Evolutionary conservation across 2,797 vertebrate species (phyloP).

Genomic region (Limnodromus scolopaceus): DNA sequence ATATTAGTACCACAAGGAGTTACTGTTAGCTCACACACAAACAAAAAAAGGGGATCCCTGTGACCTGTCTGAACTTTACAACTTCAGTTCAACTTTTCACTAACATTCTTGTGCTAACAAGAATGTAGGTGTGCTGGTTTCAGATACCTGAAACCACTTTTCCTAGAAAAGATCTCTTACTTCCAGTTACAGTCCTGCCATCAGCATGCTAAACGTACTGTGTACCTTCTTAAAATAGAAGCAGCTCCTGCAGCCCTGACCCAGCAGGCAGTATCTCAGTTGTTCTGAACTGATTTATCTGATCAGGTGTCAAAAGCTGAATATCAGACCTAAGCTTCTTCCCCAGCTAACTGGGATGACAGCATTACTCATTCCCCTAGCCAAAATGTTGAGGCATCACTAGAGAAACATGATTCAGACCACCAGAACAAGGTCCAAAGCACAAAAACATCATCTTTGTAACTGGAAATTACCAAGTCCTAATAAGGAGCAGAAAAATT

Average conservation of each 20-base stretch:
- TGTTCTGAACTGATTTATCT: conserved; percentile 29
- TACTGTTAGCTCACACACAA: neutral
- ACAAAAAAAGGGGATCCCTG: neutral
- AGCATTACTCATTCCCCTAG: neutral
- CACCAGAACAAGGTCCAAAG: neutral
- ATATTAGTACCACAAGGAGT: neutral
- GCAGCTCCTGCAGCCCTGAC: neutral
- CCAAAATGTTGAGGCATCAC: neutral
- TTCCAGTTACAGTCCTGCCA: neutral
- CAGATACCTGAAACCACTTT: neutral
- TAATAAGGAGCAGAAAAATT: neutral
- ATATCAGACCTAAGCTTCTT: neutral
- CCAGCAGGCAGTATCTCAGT: neutral
- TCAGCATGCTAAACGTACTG: neutral
- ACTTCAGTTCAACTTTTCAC: neutral
- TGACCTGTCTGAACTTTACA: neutral
- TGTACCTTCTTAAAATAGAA: conserved; percentile 35
- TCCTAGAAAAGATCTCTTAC: neutral
- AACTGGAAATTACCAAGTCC: neutral
- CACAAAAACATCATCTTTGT: neutral
- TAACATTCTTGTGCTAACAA: neutral
- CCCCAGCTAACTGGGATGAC: neutral
- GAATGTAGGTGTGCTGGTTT: neutral
- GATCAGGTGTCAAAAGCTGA: conserved; percentile 28
- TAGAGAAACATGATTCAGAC: neutral